Conservation (phyloP, 2,113 vertebrate species). For the Pyrgilauda ruficollis region DNA sequence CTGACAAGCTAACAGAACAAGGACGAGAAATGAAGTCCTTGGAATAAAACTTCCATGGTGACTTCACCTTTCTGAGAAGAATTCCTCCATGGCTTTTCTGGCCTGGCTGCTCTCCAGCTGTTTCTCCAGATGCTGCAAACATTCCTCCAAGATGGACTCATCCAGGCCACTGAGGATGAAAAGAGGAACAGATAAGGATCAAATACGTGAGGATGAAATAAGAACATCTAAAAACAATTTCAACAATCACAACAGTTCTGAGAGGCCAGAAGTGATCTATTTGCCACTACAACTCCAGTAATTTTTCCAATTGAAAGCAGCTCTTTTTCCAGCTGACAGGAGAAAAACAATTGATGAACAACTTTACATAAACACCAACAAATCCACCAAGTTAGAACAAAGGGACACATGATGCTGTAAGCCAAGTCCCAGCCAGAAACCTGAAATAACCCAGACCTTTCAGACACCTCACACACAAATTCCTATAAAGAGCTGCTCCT, state of each 20-base stretch:
- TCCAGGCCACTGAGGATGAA: constrained; percentile 84
- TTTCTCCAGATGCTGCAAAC: constrained; percentile 94
- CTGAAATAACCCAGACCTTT: not conserved
- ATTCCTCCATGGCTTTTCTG: constrained; percentile 97
- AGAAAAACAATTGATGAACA: not conserved
- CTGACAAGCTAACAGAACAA: not conserved
- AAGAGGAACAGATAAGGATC: not conserved
- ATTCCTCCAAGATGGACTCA: constrained; percentile 94
- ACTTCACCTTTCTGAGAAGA: constrained; percentile 92
- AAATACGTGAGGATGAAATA: not conserved
- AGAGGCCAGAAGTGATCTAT: not conserved
- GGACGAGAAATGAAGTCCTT: not conserved
- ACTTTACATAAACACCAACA: not conserved
- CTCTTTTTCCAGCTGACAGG: not conserved
- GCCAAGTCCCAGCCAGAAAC: not conserved
- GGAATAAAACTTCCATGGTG: not conserved
- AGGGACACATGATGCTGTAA: not conserved
- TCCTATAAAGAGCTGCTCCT: not conserved
- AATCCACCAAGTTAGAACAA: not conserved
- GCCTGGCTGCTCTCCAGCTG: constrained; percentile 94
- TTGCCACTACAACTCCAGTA: not conserved
- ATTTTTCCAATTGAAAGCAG: not conserved
- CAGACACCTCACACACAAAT: not conserved
- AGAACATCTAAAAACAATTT: not conserved
- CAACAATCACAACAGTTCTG: not conserved